Conservation (phyloP, 2,888 invertebrate genomes). For the Bombylius discolor region DNA sequence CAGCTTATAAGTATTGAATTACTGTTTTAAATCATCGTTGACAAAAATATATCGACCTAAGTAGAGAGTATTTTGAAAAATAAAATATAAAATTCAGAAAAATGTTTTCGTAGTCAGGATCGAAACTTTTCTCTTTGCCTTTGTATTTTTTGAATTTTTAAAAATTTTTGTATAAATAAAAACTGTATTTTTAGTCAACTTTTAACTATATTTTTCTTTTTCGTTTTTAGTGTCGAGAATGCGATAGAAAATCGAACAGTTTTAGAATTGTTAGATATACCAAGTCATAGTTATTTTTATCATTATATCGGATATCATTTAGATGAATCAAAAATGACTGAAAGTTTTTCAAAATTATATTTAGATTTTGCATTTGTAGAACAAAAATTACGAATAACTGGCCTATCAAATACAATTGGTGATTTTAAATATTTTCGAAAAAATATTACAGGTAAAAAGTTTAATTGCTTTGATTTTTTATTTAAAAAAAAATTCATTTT, state of each 20-base stretch:
- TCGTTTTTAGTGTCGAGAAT: constrained; percentile 14
- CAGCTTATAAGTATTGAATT: too few relatives aligned
- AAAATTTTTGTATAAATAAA: too few relatives aligned
- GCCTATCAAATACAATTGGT: constrained; percentile 28
- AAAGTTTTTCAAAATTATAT: constrained; percentile 27
- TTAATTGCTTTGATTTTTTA: not conserved
- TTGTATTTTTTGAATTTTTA: too few relatives aligned
- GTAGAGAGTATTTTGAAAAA: too few relatives aligned
- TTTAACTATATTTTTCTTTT: not conserved
- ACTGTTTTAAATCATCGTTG: too few relatives aligned
- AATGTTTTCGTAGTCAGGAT: too few relatives aligned
- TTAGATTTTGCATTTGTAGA: constrained; percentile 36
- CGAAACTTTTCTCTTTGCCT: too few relatives aligned
- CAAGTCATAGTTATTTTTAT: constrained; percentile 29
- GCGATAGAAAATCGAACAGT: constrained; percentile 21
- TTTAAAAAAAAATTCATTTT: not conserved
- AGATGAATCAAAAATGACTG: constrained; percentile 17
- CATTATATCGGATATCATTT: constrained; percentile 31
- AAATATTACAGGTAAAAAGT: constrained; percentile 22
- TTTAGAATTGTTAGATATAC: constrained; percentile 20
- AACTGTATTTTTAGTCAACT: too few relatives aligned
- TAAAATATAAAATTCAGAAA: too few relatives aligned
- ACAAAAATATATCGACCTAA: too few relatives aligned
- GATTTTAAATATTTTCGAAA: constrained; percentile 24
- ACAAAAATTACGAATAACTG: constrained; percentile 28